phyloP scores from a whole-genome alignment of 2,113 vertebrate genomes.

The Rhea pennata region DNA sequence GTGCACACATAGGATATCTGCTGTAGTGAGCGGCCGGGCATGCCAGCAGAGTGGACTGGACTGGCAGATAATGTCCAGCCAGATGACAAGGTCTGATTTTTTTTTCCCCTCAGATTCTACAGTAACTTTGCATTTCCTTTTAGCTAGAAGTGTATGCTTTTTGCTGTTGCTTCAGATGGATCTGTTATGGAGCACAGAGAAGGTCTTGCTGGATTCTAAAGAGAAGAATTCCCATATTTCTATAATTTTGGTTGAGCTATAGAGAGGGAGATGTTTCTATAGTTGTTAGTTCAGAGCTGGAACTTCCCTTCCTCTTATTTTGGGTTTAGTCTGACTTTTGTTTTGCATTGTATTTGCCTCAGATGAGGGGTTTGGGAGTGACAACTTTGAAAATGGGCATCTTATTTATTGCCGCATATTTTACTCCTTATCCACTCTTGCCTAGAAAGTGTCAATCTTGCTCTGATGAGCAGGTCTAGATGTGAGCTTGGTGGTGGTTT shows the following conservation, averaged over 20 bases:
- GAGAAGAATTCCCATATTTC: not conserved
- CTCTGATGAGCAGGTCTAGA: not conserved
- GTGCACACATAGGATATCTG: not conserved
- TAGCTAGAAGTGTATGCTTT: not conserved
- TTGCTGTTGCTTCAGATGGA: not conserved
- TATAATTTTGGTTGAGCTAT: not conserved
- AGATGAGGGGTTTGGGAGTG: not conserved
- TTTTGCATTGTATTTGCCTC: not conserved
- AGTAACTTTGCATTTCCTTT: not conserved
- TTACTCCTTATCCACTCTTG: not conserved
- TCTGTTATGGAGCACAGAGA: not conserved
- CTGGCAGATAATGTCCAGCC: not conserved
- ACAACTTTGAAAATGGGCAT: not conserved
- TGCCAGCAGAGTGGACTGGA: not conserved
- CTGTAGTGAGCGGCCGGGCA: not conserved
- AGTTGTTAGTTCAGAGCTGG: not conserved
- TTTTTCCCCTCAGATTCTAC: not conserved
- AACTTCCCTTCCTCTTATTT: not conserved
- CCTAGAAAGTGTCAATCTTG: not conserved
- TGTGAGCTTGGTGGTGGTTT: not conserved
- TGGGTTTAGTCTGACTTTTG: not conserved
- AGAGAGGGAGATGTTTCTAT: not conserved
- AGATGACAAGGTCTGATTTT: not conserved
- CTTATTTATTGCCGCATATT: not conserved
- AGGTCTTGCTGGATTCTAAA: not conserved